Base-by-base conservation (phyloP, 2,888 invertebrate genomes). In the Drosophila falleni region DNA sequence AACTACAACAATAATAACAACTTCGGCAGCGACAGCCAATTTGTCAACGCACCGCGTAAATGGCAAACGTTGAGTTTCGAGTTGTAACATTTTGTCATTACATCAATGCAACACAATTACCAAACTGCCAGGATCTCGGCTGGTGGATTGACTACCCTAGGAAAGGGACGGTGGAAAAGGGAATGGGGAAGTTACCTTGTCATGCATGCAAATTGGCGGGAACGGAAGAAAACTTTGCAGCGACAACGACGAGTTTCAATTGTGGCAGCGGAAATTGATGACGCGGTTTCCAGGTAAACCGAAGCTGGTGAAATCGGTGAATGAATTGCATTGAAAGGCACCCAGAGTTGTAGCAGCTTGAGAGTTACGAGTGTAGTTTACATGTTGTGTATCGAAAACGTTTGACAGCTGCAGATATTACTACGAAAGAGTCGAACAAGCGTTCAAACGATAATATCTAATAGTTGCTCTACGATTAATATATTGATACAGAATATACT, bases 31-130 rank as follows among this genome's bases (percentile, higher is more conserved):
- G 60, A 73, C 69, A 73, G 72, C 80, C 71, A 83, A 83, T 88
- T 83, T 88, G 84, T 83, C 87, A 86, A 61, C 56, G 71, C 51
- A 39, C 53, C 71, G 71, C 66, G 74, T 49, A 65, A 78, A 75
- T 65, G 54, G 46, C 59, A 71, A 74, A 64, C 54, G 58, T 33
- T 41, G 54, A 50, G 42, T 23, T 59, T 70, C 35, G 42, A 70
- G 65, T 39, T 74, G 74, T 58, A 69, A 51, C 68, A 78, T 74
- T 78, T 71, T 74, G 79, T 74, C 81, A 74, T 80, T 80, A 74
- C 79, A 71, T 78, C 79, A 78, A 68, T 70, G 69, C 63, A 71
- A 61, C 62, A 72, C 64, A 69, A 84, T 73, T 78, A 71, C 65
- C 74, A 65, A 54, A 44, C 35, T 19, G 33, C 10, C 16, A 42